These are phyloP conservation scores for Argya squamiceps DNA, from an alignment of 2,797 vertebrate genomes.

Conservation along the genomic window DNA sequence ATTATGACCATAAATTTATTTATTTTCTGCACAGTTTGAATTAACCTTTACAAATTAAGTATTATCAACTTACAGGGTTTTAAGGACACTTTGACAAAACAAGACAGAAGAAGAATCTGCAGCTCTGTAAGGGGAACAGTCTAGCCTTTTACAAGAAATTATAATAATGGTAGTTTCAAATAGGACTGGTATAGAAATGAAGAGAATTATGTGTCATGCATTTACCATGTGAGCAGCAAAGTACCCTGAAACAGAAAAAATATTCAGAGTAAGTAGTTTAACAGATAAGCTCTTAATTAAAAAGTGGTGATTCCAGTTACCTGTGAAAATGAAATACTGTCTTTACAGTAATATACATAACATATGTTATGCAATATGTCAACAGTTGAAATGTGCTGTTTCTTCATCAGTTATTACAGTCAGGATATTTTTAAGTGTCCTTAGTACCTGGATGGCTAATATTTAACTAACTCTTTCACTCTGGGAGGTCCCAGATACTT, in stretches of 20 bases:
- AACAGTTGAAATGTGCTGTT: constrained; percentile 15
- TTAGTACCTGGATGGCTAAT: constrained; percentile 6
- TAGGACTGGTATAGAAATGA: background rate
- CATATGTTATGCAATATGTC: constrained; percentile 35
- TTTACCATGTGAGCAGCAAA: constrained; percentile 10
- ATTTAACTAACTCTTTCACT: constrained; percentile 33
- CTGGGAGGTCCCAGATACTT: background rate
- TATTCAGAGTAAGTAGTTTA: constrained; percentile 27
- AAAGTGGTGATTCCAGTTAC: constrained; percentile 43
- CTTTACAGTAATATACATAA: too few species aligned
- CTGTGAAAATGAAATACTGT: constrained; percentile 22
- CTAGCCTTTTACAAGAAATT: background rate
- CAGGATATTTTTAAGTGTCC: constrained; percentile 34
- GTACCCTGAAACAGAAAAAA: constrained; percentile 30
- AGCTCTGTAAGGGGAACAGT: background rate
- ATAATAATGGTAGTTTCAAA: background rate
- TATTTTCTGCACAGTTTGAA: background rate
- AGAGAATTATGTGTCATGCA: background rate
- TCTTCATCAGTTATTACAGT: constrained; percentile 4
- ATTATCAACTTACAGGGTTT: background rate
- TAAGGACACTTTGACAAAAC: background rate
- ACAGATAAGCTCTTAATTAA: constrained; percentile 65
- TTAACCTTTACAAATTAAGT: background rate
- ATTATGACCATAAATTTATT: background rate
- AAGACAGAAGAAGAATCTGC: background rate